A percentile compares a stretch with the other conserved stretches of the same genome.
Evolutionary conservation across 2,888 invertebrate species (phyloP).

Genomic region (Ennomos erosarius): DNA sequence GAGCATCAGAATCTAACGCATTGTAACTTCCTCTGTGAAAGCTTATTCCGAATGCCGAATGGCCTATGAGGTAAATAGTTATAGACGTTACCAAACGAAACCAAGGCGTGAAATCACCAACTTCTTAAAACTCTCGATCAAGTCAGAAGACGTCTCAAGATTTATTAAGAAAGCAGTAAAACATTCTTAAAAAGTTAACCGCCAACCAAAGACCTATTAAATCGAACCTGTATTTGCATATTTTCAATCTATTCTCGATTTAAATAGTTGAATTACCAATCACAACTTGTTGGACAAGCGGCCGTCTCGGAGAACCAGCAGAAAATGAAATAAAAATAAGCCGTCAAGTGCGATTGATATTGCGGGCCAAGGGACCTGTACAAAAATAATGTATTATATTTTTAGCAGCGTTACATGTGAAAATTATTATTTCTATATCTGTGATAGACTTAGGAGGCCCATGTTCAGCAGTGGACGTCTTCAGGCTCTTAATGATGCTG

Average conservation of each 20-base stretch:
- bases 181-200: slow-evolving; percentile 4
- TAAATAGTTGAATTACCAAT: slow-evolving; percentile 67
- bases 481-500: too few species aligned
- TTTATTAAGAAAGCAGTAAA: background rate
- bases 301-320: slow-evolving; percentile 48
- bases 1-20: too few species aligned
- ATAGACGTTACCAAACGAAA: too few species aligned
- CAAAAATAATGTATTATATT: background rate
- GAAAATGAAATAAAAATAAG: slow-evolving; percentile 32
- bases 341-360: background rate
- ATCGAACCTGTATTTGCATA: slow-evolving; percentile 53
- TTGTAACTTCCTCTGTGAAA: too few species aligned
- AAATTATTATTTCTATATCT: too few species aligned
- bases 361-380: background rate
- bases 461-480: too few species aligned
- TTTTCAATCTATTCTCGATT: slow-evolving; percentile 55
- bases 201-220: slow-evolving; percentile 20
- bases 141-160: slow-evolving; percentile 1
- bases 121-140: background rate
- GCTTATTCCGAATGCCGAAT: too few species aligned
- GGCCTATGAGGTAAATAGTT: too few species aligned
- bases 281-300: slow-evolving; percentile 44
- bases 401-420: too few species aligned
- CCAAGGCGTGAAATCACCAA: too few species aligned
- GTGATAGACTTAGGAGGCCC: too few species aligned